Percentiles rank a stretch among this genome's conserved stretches.
phyloP scores from a whole-genome alignment of 2,888 invertebrate species.

The Acronicta alni region DNA sequence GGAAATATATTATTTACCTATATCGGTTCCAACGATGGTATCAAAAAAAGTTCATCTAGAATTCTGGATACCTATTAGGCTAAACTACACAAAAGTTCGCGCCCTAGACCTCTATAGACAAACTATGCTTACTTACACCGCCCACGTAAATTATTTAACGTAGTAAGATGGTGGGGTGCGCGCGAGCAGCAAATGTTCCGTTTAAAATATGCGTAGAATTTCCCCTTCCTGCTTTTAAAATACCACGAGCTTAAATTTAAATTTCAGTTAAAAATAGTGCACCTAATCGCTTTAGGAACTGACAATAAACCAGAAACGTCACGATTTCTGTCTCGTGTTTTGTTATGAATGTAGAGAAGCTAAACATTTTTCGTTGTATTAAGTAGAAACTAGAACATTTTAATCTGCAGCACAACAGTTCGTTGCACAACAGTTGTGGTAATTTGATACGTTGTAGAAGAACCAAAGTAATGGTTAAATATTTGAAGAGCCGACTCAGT shows the following conservation, averaged over 20 bases:
- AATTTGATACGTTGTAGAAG: slow-evolving; percentile 51
- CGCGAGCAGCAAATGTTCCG: slow-evolving; percentile 63
- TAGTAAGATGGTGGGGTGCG: slow-evolving; percentile 56
- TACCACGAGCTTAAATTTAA: slow-evolving; percentile 79
- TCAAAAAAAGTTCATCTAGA: not conserved
- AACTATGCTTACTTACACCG: not conserved
- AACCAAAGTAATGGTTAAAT: slow-evolving; percentile 61
- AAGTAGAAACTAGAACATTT: slow-evolving; percentile 42
- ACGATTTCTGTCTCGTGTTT: slow-evolving; percentile 68
- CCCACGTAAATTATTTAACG: slow-evolving; percentile 17
- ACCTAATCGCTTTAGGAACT: slow-evolving; percentile 78
- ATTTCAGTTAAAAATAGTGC: slow-evolving; percentile 78
- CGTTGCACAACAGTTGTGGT: slow-evolving; percentile 46
- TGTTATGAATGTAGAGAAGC: slow-evolving; percentile 59
- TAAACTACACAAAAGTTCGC: not conserved
- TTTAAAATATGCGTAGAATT: slow-evolving; percentile 79
- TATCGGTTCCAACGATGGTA: too few relatives aligned
- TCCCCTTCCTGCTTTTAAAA: slow-evolving; percentile 84
- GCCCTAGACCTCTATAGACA: not conserved
- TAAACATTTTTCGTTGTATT: slow-evolving; percentile 57
- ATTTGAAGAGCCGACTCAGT: slow-evolving; percentile 65
- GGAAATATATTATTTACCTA: not conserved
- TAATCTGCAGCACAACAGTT: slow-evolving; percentile 41
- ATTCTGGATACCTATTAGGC: not conserved
- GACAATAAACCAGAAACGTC: slow-evolving; percentile 82